A percentile compares a stretch with the other conserved stretches of the same genome.
Evolutionary conservation across 2,113 vertebrate species (phyloP).

Genomic region (Salvelinus namaycush): DNA sequence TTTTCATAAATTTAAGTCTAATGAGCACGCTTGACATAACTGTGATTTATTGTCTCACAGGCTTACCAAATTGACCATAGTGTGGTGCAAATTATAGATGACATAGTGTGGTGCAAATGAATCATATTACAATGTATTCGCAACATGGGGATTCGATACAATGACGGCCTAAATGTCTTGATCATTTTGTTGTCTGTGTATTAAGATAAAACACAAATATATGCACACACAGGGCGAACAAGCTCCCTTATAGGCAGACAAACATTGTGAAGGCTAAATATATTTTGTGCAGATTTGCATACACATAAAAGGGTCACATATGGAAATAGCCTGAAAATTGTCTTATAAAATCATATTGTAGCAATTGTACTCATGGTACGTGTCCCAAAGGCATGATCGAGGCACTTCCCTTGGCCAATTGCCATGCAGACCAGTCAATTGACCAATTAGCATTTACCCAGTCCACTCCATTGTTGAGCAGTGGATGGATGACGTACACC

Average conservation of each 20-base stretch:
- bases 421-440: slow-evolving; percentile 38
- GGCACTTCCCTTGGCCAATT: too few relatives aligned
- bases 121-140: slow-evolving; percentile 64
- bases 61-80: slow-evolving; percentile 63
- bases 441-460: slow-evolving; percentile 63
- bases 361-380: too few relatives aligned
- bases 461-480: slow-evolving; percentile 57
- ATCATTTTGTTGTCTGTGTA: slow-evolving; percentile 54
- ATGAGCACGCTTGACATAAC: slow-evolving; percentile 73
- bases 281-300: slow-evolving; percentile 38
- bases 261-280: slow-evolving; percentile 62
- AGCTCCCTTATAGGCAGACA: slow-evolving; percentile 48
- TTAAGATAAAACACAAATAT: slow-evolving; percentile 63
- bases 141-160: slow-evolving; percentile 50
- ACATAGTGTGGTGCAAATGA: slow-evolving; percentile 53
- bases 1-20: slow-evolving; percentile 77
- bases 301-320: slow-evolving; percentile 27
- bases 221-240: slow-evolving; percentile 56
- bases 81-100: slow-evolving; percentile 59
- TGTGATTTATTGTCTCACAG: slow-evolving; percentile 66
- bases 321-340: slow-evolving; percentile 4
- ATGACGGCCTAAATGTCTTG: slow-evolving; percentile 48
- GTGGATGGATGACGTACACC: slow-evolving; percentile 50
- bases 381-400: too few relatives aligned
- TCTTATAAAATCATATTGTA: too few relatives aligned